phyloP scores from a whole-genome alignment of 1,140 invertebrate species.

The Eriosoma lanigerum region DNA sequence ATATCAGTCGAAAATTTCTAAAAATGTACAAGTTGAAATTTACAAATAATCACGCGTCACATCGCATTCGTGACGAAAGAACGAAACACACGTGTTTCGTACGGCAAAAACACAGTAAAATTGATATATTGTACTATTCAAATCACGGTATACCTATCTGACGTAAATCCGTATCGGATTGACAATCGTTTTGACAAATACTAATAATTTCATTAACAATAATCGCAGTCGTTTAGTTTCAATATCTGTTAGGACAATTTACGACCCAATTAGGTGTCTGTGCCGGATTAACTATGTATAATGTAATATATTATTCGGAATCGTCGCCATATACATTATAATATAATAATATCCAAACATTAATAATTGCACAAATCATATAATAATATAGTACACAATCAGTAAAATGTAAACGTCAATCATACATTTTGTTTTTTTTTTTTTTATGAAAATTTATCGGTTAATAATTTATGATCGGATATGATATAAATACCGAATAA shows the following conservation, averaged over 20 bases:
- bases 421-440: too few species aligned
- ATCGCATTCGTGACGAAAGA: too few species aligned
- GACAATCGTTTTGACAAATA: conserved; percentile 22
- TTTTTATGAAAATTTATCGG: too few species aligned
- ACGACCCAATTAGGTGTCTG: background rate
- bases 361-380: background rate
- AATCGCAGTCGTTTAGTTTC: background rate
- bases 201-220: background rate
- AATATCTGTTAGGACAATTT: conserved; percentile 8
- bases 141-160: too few species aligned
- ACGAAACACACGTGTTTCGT: too few species aligned
- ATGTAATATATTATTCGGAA: background rate
- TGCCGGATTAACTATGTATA: background rate
- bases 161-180: background rate
- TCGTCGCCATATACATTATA: background rate
- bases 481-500: too few species aligned
- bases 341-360: background rate
- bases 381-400: background rate
- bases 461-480: too few species aligned
- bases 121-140: background rate
- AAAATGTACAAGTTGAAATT: too few species aligned
- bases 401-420: background rate
- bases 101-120: too few species aligned
- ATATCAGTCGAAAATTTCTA: too few species aligned
- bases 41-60: too few species aligned